Conservation (phyloP, 2,797 vertebrate genomes). For the Gymnoscopelus braueri region DNA sequence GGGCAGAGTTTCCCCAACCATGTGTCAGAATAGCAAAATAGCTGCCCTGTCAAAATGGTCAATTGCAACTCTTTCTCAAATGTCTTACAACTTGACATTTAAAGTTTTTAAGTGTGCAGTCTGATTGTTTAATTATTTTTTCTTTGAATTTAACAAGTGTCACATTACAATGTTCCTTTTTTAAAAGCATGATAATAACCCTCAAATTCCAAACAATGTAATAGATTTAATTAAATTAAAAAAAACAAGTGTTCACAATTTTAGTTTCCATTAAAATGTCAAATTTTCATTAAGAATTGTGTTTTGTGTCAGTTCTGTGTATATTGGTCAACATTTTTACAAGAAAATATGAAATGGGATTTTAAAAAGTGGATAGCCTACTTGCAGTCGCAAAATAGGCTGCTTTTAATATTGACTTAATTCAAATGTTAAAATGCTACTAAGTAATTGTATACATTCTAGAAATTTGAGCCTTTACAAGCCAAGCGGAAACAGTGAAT, state of each 20-base stretch:
- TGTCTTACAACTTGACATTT: conserved; percentile 73
- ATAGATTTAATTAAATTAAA: conserved; percentile 63
- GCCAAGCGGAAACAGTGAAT: no score
- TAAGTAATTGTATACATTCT: conserved; percentile 33
- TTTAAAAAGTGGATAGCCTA: not conserved
- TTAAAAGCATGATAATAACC: conserved; percentile 76
- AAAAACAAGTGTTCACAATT: conserved; percentile 76
- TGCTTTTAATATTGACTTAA: conserved; percentile 13
- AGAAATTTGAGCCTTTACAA: no score
- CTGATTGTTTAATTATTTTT: conserved; percentile 58
- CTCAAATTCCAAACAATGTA: conserved; percentile 79
- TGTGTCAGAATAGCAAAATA: not conserved
- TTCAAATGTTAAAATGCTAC: conserved; percentile 61
- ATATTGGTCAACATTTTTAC: conserved; percentile 17
- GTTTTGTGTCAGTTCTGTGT: conserved; percentile 14
- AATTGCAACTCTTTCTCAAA: conserved; percentile 58
- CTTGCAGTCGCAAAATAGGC: not conserved
- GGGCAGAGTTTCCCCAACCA: no score
- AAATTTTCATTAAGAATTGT: conserved; percentile 69
- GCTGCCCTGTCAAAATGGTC: conserved; percentile 3
- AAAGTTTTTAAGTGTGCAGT: conserved; percentile 61
- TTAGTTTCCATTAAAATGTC: conserved; percentile 84
- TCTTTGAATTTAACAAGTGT: conserved; percentile 69
- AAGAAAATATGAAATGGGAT: not conserved
- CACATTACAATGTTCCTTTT: conserved; percentile 66